A percentile compares a stretch with the other conserved stretches of the same genome.
phyloP scores from a whole-genome alignment of 2,888 invertebrate genomes.

The Amblyjoppa fuscipennis region DNA sequence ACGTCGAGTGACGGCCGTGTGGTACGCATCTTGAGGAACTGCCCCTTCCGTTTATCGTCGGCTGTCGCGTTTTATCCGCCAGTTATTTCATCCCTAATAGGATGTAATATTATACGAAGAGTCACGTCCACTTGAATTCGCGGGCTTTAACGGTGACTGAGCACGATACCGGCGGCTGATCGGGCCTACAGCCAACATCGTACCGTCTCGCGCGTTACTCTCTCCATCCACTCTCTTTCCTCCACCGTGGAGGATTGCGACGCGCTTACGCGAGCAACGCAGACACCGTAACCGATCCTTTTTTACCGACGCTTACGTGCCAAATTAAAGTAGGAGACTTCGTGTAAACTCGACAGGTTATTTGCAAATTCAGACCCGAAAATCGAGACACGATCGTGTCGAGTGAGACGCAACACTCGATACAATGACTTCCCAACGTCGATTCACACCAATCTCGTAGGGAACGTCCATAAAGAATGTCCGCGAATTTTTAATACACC shows the following conservation, averaged over 20 bases:
- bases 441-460: too few species aligned
- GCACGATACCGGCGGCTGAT: conserved; percentile 78
- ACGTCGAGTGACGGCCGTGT: conserved; percentile 76
- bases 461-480: too few species aligned
- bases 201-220: conserved; percentile 17
- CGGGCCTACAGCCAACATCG: conserved; percentile 34
- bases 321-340: background rate
- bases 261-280: background rate
- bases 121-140: conserved; percentile 83
- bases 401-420: background rate
- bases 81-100: conserved; percentile 83
- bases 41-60: conserved; percentile 77
- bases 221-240: conserved; percentile 34
- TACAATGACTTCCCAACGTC: background rate
- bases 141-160: conserved; percentile 82
- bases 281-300: conserved; percentile 20
- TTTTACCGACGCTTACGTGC: background rate
- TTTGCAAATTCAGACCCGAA: background rate
- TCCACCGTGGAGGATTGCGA: conserved; percentile 26
- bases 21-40: conserved; percentile 80
- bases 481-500: too few species aligned
- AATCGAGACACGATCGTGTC: background rate
- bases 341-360: background rate
- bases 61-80: conserved; percentile 83
- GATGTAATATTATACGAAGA: conserved; percentile 84